Evolutionary conservation across 2,113 vertebrate species (phyloP), one percentile per base, ranked within the genome.

Genomic region (Hypomesus transpacificus): DNA sequence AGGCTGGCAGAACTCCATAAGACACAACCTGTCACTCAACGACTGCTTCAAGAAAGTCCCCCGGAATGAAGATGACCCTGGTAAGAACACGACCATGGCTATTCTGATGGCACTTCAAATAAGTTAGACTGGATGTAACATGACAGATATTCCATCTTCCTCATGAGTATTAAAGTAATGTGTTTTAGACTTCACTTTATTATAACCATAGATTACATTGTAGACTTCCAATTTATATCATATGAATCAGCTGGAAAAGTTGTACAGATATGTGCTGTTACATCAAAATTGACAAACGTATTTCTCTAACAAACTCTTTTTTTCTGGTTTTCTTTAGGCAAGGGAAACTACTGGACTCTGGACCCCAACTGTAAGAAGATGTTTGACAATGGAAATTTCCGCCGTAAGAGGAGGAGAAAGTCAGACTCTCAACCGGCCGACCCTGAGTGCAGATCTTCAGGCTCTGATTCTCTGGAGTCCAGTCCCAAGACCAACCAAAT

Each of bases 311-410:
- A 6, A 18, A 54, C n/a, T 73, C 3, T 61, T 57, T 14, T 53
- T 62, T 71, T 5, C 62, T 79, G 22, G 80, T 67, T 34, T 70
- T 8, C 59, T 71, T 26, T 88, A 98, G 96, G 96, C 70, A 98
- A 98, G 84, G 96, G 96, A n/a, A 98, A 96, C 87, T 98, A 97
- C 85, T 98, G 96, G 96, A 98, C 94, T 56, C 85, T 98, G 76
- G 96, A 98, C 69, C 96, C 96, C 0, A 96, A 96, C 89, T 98
- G 96, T 70, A 96, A 98, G 77, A 98, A 98, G 84, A 97, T 95
- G 94, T 98, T 98, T 2, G 96, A 98, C 86, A 98, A 98, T 0
- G 96, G 96, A 68, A 98, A 98, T 87, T 98, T 98, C 81, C 93
- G 97, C 67, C 91, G 95, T 73, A 97, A 95, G 87, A 93, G 96